A percentile compares a stretch with the other conserved stretches of the same genome.
These are phyloP conservation scores for Cettia cetti DNA, from an alignment of 2,113 vertebrate genomes.

Conservation along the genomic window DNA sequence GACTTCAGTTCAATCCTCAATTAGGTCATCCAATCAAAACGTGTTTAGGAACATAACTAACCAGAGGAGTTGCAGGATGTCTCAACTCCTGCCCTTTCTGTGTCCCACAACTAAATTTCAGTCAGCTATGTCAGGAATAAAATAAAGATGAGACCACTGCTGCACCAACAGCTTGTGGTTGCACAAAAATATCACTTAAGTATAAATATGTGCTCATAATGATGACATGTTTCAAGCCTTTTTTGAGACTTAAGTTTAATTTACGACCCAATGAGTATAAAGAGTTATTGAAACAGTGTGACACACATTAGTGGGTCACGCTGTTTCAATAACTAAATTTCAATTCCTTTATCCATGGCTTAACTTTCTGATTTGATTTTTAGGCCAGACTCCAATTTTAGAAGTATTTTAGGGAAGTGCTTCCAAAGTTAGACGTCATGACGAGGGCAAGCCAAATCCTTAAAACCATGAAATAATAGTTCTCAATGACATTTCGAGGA, in stretches of 20 bases:
- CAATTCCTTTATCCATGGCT: not conserved
- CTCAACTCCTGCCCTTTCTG: conserved; percentile 3
- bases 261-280: not conserved
- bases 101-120: not conserved
- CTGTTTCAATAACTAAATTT: no score
- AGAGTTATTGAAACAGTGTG: not conserved
- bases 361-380: not conserved
- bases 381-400: not conserved
- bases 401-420: not conserved
- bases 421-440: not conserved
- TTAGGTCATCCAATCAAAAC: conserved; percentile 52
- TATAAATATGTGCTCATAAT: not conserved
- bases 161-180: not conserved
- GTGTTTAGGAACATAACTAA: conserved; percentile 23
- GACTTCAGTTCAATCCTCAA: conserved; percentile 33
- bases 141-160: not conserved
- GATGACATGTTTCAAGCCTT: not conserved
- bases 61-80: not conserved
- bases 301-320: no score
- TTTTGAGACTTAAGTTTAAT: not conserved
- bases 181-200: not conserved
- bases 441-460: not conserved
- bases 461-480: not conserved
- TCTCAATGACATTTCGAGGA: not conserved
- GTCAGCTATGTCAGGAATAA: not conserved